These are phyloP conservation scores for Coptotermes formosanus DNA, from an alignment of 1,140 invertebrate species.

Conservation along the genomic window DNA sequence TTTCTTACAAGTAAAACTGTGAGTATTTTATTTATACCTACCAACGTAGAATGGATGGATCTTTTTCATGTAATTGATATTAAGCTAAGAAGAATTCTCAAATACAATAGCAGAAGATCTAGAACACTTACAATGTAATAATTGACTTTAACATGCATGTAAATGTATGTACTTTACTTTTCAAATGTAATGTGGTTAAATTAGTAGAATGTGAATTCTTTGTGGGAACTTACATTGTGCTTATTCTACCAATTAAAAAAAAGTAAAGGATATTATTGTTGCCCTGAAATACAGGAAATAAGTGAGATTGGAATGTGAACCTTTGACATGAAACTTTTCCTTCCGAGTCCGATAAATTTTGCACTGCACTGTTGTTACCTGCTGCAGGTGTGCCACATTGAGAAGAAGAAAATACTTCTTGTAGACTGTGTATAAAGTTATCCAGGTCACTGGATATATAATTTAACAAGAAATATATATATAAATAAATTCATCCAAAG, in stretches of 20 bases:
- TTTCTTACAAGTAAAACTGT: not conserved
- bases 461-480: slow-evolving; percentile 12
- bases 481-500: too few relatives aligned
- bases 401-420: not conserved
- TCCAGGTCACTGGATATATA: slow-evolving; percentile 4
- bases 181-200: not conserved
- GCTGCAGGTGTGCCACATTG: not conserved
- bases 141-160: not conserved
- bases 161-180: not conserved
- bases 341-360: not conserved
- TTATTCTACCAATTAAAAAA: not conserved
- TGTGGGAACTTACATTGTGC: not conserved
- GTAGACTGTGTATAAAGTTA: not conserved
- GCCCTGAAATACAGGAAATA: not conserved
- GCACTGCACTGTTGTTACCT: not conserved
- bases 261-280: not conserved
- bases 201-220: slow-evolving; percentile 4
- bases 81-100: slow-evolving; percentile 5
- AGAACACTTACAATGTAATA: not conserved
- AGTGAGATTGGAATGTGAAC: not conserved
- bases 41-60: not conserved
- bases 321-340: not conserved
- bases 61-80: not conserved
- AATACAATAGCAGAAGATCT: slow-evolving; percentile 6
- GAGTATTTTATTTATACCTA: slow-evolving; percentile 5